Evolutionary conservation across 2,888 invertebrate genomes (phyloP).

Genomic region (Scelioninae gen. 2): DNA sequence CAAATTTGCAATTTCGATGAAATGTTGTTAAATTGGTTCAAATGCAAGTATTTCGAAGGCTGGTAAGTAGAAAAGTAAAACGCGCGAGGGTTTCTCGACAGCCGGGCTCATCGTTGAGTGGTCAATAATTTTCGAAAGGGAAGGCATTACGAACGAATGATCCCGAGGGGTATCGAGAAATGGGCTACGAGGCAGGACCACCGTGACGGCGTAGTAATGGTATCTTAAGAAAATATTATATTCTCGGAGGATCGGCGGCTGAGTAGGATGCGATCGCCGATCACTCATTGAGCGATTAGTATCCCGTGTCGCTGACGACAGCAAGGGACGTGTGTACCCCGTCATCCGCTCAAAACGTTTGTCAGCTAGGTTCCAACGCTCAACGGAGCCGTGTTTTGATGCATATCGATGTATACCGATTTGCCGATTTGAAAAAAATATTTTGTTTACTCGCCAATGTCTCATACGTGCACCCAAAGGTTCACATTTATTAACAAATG

Average conservation of each 20-base stretch:
- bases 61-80: slow-evolving; percentile 27
- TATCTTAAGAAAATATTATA: slow-evolving; percentile 68
- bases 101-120: slow-evolving; percentile 71
- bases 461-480: too few species aligned
- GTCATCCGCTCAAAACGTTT: slow-evolving; percentile 25
- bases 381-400: not conserved
- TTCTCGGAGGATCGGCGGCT: slow-evolving; percentile 61
- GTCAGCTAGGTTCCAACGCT: too few species aligned
- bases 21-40: too few species aligned
- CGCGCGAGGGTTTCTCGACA: slow-evolving; percentile 39
- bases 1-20: too few species aligned
- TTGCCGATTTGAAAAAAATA: too few species aligned
- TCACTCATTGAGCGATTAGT: slow-evolving; percentile 73
- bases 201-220: slow-evolving; percentile 73
- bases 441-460: too few species aligned
- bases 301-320: slow-evolving; percentile 70
- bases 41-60: slow-evolving; percentile 17
- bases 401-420: not conserved
- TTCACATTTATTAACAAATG: too few species aligned
- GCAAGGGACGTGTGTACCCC: slow-evolving; percentile 61
- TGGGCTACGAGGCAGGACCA: slow-evolving; percentile 71
- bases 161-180: slow-evolving; percentile 68
- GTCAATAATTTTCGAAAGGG: slow-evolving; percentile 73
- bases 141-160: slow-evolving; percentile 75
- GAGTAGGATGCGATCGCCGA: slow-evolving; percentile 67